Evolutionary conservation across 2,797 vertebrate genomes (phyloP).

Genomic region (Pampus argenteus): DNA sequence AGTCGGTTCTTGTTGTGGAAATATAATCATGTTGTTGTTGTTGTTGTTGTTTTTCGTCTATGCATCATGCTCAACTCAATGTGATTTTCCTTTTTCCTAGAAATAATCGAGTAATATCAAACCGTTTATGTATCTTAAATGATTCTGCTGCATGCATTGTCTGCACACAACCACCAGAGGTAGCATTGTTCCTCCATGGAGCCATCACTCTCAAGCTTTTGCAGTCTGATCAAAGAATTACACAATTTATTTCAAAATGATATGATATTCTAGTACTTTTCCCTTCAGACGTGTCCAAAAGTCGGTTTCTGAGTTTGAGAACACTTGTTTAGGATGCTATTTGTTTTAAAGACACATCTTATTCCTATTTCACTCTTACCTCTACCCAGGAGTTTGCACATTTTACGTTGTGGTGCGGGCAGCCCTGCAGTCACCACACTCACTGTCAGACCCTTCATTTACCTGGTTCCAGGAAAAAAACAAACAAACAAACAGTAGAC

Average conservation of each 20-base stretch:
- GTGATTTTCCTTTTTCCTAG: slow-evolving; percentile 9
- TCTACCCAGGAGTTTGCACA: slow-evolving; percentile 23
- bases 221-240: slow-evolving; percentile 15
- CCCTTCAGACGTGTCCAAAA: slow-evolving; percentile 6
- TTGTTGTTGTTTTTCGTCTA: background rate
- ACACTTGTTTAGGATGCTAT: slow-evolving; percentile 20
- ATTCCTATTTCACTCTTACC: slow-evolving; percentile 24
- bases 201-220: slow-evolving; percentile 1
- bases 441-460: slow-evolving; percentile 64
- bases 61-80: slow-evolving; percentile 3
- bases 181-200: slow-evolving; percentile 58
- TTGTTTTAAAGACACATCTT: slow-evolving; percentile 42
- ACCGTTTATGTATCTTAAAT: slow-evolving; percentile 4
- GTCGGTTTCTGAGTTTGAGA: slow-evolving; percentile 20
- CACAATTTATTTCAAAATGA: background rate
- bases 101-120: background rate
- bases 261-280: slow-evolving; percentile 10
- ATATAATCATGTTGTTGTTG: background rate
- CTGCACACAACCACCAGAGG: slow-evolving; percentile 69
- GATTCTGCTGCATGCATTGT: slow-evolving; percentile 49
- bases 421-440: slow-evolving; percentile 34
- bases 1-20: slow-evolving; percentile 45
- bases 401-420: slow-evolving; percentile 28
- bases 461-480: slow-evolving; percentile 57
- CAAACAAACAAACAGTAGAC: slow-evolving; percentile 21